Percentiles rank a stretch among this genome's conserved stretches.
phyloP scores from a whole-genome alignment of 2,797 vertebrate species.

The Heliangelus exortis region DNA sequence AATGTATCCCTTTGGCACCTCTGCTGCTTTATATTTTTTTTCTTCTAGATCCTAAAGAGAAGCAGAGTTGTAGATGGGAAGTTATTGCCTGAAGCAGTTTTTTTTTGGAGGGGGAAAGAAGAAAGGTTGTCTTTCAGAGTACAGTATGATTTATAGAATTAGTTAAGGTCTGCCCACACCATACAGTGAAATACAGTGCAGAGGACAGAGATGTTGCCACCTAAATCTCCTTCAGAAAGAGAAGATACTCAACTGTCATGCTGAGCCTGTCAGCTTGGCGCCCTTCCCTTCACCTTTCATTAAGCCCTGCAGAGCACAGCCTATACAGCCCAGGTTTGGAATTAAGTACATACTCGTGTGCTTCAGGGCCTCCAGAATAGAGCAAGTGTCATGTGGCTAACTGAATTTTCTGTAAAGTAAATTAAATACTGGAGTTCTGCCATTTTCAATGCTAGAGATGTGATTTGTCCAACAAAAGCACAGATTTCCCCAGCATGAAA shows the following conservation, averaged over 20 bases:
- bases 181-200: neutral
- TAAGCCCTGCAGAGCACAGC: neutral
- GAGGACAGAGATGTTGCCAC: neutral
- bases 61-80: neutral
- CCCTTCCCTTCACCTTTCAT: neutral
- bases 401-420: neutral
- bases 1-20: neutral
- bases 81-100: neutral
- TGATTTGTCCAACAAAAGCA: neutral
- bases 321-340: neutral
- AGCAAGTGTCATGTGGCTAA: neutral
- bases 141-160: neutral
- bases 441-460: neutral
- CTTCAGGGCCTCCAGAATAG: neutral
- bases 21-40: neutral
- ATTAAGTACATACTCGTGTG: neutral
- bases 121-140: neutral
- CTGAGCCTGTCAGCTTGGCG: neutral
- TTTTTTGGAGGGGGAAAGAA: neutral
- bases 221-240: neutral
- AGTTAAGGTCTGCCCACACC: neutral
- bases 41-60: neutral
- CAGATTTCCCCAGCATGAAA: neutral
- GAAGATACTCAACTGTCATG: neutral
- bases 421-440: neutral